Conservation (phyloP, 2,113 vertebrate species). For the Colistium nudipinnis region DNA sequence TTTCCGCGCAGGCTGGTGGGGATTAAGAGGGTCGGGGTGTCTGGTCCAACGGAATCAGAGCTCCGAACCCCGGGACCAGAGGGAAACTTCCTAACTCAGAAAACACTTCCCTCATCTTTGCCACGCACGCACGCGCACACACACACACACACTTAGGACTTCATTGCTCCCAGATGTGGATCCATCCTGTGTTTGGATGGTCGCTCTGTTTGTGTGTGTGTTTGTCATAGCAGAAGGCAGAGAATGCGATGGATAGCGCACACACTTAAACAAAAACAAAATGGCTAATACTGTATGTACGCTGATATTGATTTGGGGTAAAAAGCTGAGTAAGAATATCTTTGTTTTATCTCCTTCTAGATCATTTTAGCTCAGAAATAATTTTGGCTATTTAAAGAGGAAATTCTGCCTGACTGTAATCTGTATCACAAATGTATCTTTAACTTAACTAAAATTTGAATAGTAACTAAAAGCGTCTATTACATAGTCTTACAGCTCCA, state of each 20-base stretch:
- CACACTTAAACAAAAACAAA: constrained; percentile 31
- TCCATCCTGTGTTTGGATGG: constrained; percentile 55
- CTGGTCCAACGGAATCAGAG: constrained; percentile 53
- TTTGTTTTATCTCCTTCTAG: not conserved
- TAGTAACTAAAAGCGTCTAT: too few species aligned
- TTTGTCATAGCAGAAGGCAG: constrained; percentile 12
- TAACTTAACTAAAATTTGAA: too few species aligned
- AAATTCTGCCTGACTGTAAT: too few species aligned
- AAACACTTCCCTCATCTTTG: constrained; percentile 67
- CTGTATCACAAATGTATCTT: too few species aligned
- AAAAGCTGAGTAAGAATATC: not conserved
- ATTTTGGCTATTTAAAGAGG: too few species aligned
- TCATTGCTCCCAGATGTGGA: constrained; percentile 83
- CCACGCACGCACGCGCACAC: constrained; percentile 33
- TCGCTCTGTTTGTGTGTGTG: constrained; percentile 35
- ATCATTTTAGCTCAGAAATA: not conserved
- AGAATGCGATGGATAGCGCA: constrained; percentile 25
- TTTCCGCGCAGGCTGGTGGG: constrained; percentile 46
- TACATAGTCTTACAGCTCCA: too few species aligned
- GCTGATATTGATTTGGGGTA: too few species aligned
- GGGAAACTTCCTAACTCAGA: constrained; percentile 60
- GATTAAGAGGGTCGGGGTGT: constrained; percentile 57
- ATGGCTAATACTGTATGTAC: constrained; percentile 1
- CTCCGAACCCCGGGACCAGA: constrained; percentile 38
- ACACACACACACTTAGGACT: constrained; percentile 33